phyloP scores from a whole-genome alignment of 1,140 invertebrate species.

The Doryteuthis pealeii region DNA sequence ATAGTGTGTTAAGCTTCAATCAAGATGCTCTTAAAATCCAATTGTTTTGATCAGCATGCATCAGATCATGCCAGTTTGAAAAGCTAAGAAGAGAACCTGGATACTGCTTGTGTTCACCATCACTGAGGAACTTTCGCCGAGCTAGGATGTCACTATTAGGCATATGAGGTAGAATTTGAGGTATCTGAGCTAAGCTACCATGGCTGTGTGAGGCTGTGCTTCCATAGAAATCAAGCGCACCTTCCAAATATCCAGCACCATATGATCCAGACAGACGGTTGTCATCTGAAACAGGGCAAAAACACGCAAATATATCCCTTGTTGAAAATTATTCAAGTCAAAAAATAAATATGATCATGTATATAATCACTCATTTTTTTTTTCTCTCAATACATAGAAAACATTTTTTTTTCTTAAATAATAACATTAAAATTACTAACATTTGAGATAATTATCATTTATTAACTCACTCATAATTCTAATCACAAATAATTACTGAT shows the following conservation, averaged over 20 bases:
- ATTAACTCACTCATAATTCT: no score
- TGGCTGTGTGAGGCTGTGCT: constrained; percentile 17
- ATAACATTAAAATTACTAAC: no score
- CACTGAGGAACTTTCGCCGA: constrained; percentile 27
- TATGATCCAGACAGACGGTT: constrained; percentile 78
- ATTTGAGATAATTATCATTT: no score
- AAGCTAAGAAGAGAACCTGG: constrained; percentile 12
- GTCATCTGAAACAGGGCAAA: constrained; percentile 62
- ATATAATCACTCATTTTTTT: no score
- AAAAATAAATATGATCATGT: no score
- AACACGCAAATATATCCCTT: no score
- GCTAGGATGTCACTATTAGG: constrained; percentile 15
- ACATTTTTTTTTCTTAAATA: no score
- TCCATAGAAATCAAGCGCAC: constrained; percentile 44
- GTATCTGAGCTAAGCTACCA: constrained; percentile 21
- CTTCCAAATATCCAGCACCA: constrained; percentile 62
- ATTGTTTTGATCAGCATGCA: constrained; percentile 5
- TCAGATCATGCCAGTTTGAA: constrained; percentile 8
- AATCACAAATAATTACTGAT: no score
- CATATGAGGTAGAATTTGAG: constrained; percentile 23
- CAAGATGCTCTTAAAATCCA: constrained; percentile 11
- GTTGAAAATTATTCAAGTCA: no score
- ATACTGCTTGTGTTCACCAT: constrained; percentile 17
- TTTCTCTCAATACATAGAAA: no score
- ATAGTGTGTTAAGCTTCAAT: constrained; percentile 2